Conservation (phyloP, 2,888 invertebrate genomes). For the Eustalomyia histrio region DNA sequence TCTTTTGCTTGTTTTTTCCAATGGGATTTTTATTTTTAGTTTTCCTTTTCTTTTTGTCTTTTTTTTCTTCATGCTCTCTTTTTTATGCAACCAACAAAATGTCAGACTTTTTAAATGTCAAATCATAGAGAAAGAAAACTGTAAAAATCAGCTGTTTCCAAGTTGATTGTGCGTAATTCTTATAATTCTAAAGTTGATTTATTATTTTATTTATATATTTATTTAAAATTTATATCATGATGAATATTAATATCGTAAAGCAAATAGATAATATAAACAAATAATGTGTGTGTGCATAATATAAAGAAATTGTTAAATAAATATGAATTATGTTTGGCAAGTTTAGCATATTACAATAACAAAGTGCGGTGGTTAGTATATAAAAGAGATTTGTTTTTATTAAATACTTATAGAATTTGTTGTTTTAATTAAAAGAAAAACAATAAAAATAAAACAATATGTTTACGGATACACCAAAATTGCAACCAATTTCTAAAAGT, state of each 20-base stretch:
- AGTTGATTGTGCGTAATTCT: conserved; percentile 28
- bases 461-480: conserved; percentile 65
- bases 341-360: background rate
- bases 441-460: conserved; percentile 23
- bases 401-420: background rate
- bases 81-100: conserved; percentile 20
- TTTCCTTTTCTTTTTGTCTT: too few species aligned
- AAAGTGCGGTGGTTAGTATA: background rate
- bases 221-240: background rate
- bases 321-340: background rate
- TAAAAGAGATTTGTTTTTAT: background rate
- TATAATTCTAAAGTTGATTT: conserved; percentile 32
- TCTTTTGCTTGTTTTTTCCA: too few species aligned
- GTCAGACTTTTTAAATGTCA: conserved; percentile 54
- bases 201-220: background rate
- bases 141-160: conserved; percentile 51
- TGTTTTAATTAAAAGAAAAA: background rate
- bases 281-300: too few species aligned
- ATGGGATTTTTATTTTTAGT: background rate
- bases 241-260: too few species aligned
- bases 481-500: conserved; percentile 66
- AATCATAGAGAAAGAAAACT: conserved; percentile 45
- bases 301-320: background rate
- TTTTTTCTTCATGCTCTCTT: too few species aligned
- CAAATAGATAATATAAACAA: background rate